phyloP scores from a whole-genome alignment of 1,140 invertebrate genomes.

The Aphelenchoides fujianensis region DNA sequence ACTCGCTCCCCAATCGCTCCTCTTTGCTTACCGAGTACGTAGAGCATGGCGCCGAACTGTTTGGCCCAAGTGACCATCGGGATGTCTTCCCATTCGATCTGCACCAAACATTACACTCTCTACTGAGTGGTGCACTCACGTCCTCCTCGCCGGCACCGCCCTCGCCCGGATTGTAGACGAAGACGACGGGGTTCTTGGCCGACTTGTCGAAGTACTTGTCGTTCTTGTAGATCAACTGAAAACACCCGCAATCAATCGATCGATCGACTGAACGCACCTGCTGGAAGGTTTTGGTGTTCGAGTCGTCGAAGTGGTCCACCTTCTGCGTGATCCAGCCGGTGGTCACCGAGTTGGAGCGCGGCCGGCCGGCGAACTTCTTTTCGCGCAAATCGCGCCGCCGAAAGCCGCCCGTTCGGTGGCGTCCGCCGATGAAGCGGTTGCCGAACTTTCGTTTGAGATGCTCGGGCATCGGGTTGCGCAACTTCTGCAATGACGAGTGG shows the following conservation, averaged over 20 bases:
- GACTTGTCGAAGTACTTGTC: constrained; percentile 70
- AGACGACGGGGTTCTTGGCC: neutral
- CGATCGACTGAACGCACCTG: constrained; percentile 13
- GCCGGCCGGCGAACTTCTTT: neutral
- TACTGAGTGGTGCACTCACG: neutral
- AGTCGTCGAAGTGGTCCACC: constrained; percentile 36
- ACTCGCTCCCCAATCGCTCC: no score
- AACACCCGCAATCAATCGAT: constrained; percentile 66
- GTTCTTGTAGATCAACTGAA: constrained; percentile 69
- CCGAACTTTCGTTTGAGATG: neutral
- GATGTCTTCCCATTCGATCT: constrained; percentile 3
- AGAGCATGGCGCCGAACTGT: constrained; percentile 25
- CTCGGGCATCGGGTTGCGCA: neutral
- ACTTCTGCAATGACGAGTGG: neutral
- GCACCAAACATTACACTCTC: neutral
- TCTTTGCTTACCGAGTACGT: no score
- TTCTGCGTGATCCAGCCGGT: constrained; percentile 26
- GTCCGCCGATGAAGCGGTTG: neutral
- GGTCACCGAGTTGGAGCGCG: neutral
- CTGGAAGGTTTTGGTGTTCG: constrained; percentile 29
- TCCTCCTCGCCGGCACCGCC: neutral
- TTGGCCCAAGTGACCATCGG: constrained; percentile 13
- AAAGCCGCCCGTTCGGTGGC: neutral
- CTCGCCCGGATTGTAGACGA: constrained; percentile 20
- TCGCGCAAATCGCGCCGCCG: neutral